Evolutionary conservation across 2,113 vertebrate species (phyloP).

Genomic region (Cisticola juncidis): DNA sequence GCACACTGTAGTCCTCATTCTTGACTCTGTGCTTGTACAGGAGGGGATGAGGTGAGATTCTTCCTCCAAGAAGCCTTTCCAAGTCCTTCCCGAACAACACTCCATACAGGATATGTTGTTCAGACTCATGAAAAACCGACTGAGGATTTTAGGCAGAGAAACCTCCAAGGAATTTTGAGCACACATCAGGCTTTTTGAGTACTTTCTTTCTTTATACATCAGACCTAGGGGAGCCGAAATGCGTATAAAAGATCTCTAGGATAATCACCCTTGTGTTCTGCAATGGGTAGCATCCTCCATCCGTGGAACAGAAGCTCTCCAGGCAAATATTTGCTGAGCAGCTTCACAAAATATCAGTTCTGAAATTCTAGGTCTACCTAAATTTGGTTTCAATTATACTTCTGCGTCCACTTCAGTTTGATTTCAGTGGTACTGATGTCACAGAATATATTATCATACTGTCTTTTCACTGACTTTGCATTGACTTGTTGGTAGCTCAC

Average conservation of each 20-base stretch:
- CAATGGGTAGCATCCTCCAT: not conserved
- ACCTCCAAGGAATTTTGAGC: conserved; percentile 33
- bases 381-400: not conserved
- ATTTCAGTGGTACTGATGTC: not conserved
- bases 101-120: conserved; percentile 11
- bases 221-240: not conserved
- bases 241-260: not conserved
- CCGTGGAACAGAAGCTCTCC: not conserved
- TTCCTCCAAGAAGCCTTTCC: conserved; percentile 31
- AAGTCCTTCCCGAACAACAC: conserved; percentile 10
- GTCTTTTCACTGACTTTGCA: not conserved
- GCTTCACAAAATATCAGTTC: not conserved
- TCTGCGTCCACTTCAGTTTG: not conserved
- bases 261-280: conserved; percentile 20
- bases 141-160: conserved; percentile 29
- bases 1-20: not conserved
- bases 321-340: not conserved
- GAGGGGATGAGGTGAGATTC: not conserved
- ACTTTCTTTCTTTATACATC: conserved; percentile 23
- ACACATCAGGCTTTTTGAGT: conserved; percentile 22
- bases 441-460: not conserved
- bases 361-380: not conserved
- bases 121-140: not conserved
- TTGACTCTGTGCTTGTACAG: not conserved
- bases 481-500: not conserved